Base-by-base conservation (phyloP, 2,113 vertebrate species). In the Gymnorhina tibicen region DNA sequence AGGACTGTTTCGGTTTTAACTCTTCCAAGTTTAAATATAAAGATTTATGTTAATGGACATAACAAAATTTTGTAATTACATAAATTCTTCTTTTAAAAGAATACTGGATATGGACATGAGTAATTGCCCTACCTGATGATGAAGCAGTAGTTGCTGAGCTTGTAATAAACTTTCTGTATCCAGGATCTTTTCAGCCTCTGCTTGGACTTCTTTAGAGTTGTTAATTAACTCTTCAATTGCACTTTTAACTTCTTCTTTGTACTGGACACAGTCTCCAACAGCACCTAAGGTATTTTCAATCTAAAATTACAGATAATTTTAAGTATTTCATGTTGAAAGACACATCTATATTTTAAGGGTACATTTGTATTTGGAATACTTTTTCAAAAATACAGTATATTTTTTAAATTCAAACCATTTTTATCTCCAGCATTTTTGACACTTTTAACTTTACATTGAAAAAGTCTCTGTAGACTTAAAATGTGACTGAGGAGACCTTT, bases 131-230 rank as follows among this genome's bases (percentile, higher is more conserved):
- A 99, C 99, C 99, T 99, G 99, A 97, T 99, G 98, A 96, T 98
- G 98, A n/a, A 99, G 97, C 37, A 99, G 98, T 32, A 99, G 94
- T 56, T 99, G 98, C 72, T 98, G 98, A 30, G 99, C 99, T 97
- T 99, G 98, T 62, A 98, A 94, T 64, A 99, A 97, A 55, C 96
- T 98, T 80, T 98, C 98, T 19, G 98, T 98, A 69, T 99, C 98
- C 78, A 99, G 93, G 72, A 99, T 99, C 92, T 95, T 98, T 92
- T 97, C 97, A 16, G 97, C 98, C 91, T 99, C 98, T 73, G 98
- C 98, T 95, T 99, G 98, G 7, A 97, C 97, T 95, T 99, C 98
- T 89, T 98, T 98, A 60, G 97, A 98, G 10, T 97, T 98, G 88
- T 90, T 98, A 72, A 99, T 98, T 62, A 99, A 96, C 49, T 99